Conservation (phyloP, 2,113 vertebrate genomes). For the Datnioides undecimradiatus region DNA sequence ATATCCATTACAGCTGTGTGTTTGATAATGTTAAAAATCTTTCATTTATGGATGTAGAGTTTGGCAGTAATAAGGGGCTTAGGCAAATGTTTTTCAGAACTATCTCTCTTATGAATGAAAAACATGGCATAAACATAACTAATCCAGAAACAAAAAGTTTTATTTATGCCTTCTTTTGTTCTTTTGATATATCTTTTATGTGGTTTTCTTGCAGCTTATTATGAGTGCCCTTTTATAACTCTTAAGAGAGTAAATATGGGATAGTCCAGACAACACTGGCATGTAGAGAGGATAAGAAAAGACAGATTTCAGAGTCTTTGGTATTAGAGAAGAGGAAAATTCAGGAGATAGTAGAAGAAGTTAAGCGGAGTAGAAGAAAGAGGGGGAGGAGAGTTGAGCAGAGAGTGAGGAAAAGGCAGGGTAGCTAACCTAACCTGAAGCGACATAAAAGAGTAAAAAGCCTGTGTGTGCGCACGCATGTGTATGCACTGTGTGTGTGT, state of each 20-base stretch:
- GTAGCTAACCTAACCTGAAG: slow-evolving; percentile 56
- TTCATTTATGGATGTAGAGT: background rate
- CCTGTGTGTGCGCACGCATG: slow-evolving; percentile 1
- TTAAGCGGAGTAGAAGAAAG: slow-evolving; percentile 4
- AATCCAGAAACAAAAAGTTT: background rate
- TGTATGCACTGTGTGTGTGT: slow-evolving; percentile 15
- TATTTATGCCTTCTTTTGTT: background rate
- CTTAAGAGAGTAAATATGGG: background rate
- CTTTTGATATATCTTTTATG: background rate
- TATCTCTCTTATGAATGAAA: background rate
- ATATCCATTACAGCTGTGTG: background rate
- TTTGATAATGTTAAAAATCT: background rate
- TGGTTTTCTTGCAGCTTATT: background rate
- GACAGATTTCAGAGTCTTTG: background rate
- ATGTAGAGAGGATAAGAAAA: slow-evolving; percentile 5
- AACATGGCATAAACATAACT: background rate
- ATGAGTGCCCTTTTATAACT: background rate
- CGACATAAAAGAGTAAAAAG: slow-evolving; percentile 67
- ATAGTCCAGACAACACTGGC: background rate
- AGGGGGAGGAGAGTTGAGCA: slow-evolving; percentile 5
- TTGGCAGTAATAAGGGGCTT: background rate
- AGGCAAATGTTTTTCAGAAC: background rate
- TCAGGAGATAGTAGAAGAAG: background rate
- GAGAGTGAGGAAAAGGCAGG: slow-evolving; percentile 46
- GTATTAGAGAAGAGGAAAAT: background rate